A percentile compares a stretch with the other conserved stretches of the same genome.
Evolutionary conservation across 2,113 vertebrate species (phyloP).

Genomic region (Polypterus senegalus): DNA sequence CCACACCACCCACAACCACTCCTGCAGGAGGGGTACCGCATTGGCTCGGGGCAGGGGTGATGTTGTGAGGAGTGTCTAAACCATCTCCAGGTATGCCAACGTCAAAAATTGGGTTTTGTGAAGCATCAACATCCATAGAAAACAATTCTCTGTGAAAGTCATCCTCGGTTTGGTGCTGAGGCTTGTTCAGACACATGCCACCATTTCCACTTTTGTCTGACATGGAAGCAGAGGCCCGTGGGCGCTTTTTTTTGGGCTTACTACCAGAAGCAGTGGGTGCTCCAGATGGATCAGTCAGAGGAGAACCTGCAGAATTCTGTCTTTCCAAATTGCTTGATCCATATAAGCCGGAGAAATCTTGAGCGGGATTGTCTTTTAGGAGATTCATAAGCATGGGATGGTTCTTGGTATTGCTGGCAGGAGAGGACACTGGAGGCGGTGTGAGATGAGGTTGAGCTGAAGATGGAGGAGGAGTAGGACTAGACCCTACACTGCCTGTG

Average conservation of each 20-base stretch:
- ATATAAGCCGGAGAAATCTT: slow-evolving; percentile 85
- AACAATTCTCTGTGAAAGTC: slow-evolving; percentile 96
- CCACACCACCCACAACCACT: slow-evolving; percentile 25
- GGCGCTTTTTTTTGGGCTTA: slow-evolving; percentile 90
- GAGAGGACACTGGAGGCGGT: slow-evolving; percentile 85
- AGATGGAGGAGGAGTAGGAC: slow-evolving; percentile 77
- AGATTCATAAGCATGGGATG: slow-evolving; percentile 98
- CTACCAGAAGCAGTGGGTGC: slow-evolving; percentile 35
- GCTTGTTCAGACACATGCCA: slow-evolving; percentile 32
- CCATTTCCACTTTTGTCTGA: slow-evolving; percentile 31
- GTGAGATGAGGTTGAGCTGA: slow-evolving; percentile 63
- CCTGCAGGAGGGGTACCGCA: slow-evolving; percentile 84
- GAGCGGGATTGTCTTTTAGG: slow-evolving; percentile 90
- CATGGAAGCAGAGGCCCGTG: slow-evolving; percentile 60
- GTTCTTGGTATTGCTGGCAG: slow-evolving; percentile 96
- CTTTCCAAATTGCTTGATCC: slow-evolving; percentile 84
- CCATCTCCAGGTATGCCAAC: slow-evolving; percentile 83
- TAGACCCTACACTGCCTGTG: slow-evolving; percentile 85
- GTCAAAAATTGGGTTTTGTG: slow-evolving; percentile 93
- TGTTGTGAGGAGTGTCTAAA: slow-evolving; percentile 84
- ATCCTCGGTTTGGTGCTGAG: slow-evolving; percentile 69
- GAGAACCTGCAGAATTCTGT: slow-evolving; percentile 88
- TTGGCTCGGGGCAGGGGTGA: slow-evolving; percentile 90
- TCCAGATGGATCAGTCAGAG: slow-evolving; percentile 66
- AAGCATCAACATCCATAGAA: slow-evolving; percentile 90